Base-by-base conservation (phyloP, 2,113 vertebrate genomes). In the Centropristis striata region DNA sequence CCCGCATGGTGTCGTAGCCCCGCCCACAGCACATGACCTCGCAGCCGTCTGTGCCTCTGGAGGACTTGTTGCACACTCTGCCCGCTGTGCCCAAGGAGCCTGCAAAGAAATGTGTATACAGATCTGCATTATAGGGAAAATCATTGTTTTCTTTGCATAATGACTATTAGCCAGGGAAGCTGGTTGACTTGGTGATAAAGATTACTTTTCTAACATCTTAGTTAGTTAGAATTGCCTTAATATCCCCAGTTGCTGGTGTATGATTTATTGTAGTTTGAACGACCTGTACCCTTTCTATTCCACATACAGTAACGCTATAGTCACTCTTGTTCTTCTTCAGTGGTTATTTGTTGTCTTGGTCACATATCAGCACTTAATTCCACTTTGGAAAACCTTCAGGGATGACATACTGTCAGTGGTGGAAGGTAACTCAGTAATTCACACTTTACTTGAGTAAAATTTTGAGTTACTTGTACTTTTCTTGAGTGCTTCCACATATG, bases 21-120 rank as follows among this genome's bases (percentile, higher is more conserved):
- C 98, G 94, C 37, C 98, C 98, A 8, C 98, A 99, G 93, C 98
- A 99, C 98, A 99, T 99, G 91, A 99, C 96, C 90, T 99, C 98
- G 21, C 98, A 99, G 69, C 98, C 96, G 0, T 99, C 98, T 0
- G 96, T 97, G 50, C 96, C 98, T 1, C 96, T 92, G 0, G 98
- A 99, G 13, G 91, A 92, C 92, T 97, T 99, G 96, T 92, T 98
- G 94, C 98, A 99, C 65, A 97, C 95, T 0, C 98, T 93, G 12
- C 98, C 98, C 0, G 97, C 96, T 0, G 98, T 99, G 60, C 98
- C 98, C 90, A 99, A 86, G 27, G 98, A 99, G 72, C 98, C 98
- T 99, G 91, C 11, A 16, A 63, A 58, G 69, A 75, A 11, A 78
- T 9, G 2, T 8, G 12, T 0, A 3, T 7, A 14, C 0, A 5